phyloP scores from a whole-genome alignment of 2,797 vertebrate species.

The Hafferia zeledoni region DNA sequence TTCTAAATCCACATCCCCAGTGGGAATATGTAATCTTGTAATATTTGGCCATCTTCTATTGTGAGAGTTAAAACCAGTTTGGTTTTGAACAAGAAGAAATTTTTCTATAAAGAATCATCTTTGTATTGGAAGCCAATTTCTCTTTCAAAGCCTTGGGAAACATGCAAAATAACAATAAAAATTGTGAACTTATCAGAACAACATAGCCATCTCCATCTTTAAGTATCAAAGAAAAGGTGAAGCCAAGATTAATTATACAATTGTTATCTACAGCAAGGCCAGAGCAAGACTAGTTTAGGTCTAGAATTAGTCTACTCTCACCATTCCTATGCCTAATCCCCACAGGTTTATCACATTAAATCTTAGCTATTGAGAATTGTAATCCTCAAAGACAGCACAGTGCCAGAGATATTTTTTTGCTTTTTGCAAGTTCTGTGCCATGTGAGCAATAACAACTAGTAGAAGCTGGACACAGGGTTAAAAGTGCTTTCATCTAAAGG shows the following conservation, averaged over 20 bases:
- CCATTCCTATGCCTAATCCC: background rate
- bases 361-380: background rate
- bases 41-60: background rate
- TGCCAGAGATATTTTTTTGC: background rate
- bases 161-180: background rate
- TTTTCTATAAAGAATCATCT: background rate
- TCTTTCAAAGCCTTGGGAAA: background rate
- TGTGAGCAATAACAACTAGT: background rate
- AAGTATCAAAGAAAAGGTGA: background rate
- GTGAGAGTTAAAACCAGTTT: background rate
- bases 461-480: background rate
- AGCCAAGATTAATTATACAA: background rate
- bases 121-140: background rate
- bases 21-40: constrained; percentile 1
- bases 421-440: background rate
- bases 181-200: background rate
- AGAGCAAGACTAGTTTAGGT: background rate
- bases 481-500: background rate
- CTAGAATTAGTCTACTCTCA: background rate
- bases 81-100: background rate
- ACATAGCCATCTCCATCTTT: background rate
- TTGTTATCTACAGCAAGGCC: background rate
- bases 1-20: constrained; percentile 5
- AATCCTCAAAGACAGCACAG: background rate
- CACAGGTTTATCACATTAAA: background rate